These are phyloP conservation scores for Axis porcinus DNA, from an alignment of 2,113 vertebrate genomes.

Conservation along the genomic window DNA sequence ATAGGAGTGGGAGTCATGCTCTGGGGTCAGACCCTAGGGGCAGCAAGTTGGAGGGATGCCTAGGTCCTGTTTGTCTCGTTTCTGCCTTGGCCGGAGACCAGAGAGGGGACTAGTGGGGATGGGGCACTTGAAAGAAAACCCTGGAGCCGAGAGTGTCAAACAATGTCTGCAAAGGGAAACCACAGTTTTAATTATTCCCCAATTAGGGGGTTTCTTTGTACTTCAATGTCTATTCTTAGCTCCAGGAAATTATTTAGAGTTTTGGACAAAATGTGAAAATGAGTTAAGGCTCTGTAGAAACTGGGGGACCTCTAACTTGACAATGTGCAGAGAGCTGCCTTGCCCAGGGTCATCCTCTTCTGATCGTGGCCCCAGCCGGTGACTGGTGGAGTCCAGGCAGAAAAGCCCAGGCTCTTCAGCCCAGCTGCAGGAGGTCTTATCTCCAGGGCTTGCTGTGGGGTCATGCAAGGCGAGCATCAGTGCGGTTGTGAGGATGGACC, in stretches of 20 bases:
- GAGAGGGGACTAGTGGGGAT: background rate
- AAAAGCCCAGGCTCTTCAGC: background rate
- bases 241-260: background rate
- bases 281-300: background rate
- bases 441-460: background rate
- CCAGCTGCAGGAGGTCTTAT: background rate
- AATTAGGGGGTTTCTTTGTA: constrained; percentile 65
- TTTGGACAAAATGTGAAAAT: constrained; percentile 13
- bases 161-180: constrained; percentile 42
- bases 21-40: background rate
- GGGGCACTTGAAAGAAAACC: constrained; percentile 38
- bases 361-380: background rate
- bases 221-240: constrained; percentile 56
- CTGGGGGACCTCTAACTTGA: background rate
- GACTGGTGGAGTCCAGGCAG: background rate
- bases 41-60: background rate
- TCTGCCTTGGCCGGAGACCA: constrained; percentile 20
- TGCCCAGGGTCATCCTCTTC: background rate
- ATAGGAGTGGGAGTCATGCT: background rate
- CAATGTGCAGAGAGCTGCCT: background rate
- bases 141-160: background rate
- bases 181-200: constrained; percentile 39
- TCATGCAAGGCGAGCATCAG: background rate
- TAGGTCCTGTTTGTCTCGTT: background rate
- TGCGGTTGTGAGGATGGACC: background rate